Conservation (phyloP, 2,113 vertebrate genomes). For the Halichoerus grypus region DNA sequence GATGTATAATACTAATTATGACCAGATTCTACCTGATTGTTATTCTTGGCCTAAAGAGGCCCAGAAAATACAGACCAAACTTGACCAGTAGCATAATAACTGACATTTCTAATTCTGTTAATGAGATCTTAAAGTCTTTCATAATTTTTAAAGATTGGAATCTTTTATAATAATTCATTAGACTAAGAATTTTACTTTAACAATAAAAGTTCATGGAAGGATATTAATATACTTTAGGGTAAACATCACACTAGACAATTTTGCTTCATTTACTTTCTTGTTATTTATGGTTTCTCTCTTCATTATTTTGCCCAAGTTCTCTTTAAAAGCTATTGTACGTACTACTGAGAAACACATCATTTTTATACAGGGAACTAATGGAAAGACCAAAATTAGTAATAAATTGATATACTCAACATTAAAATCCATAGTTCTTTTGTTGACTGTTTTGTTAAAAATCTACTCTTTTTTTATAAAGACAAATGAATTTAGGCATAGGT, state of each 20-base stretch:
- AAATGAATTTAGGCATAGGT: slow-evolving; percentile 33
- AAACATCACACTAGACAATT: slow-evolving; percentile 68
- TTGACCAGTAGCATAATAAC: slow-evolving; percentile 54
- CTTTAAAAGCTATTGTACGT: slow-evolving; percentile 66
- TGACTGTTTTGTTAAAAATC: slow-evolving; percentile 60
- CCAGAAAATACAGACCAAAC: slow-evolving; percentile 92
- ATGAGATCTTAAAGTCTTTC: slow-evolving; percentile 61
- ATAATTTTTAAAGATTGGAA: slow-evolving; percentile 71
- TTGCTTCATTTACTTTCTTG: slow-evolving; percentile 63
- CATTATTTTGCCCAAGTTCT: slow-evolving; percentile 61
- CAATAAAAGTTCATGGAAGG: slow-evolving; percentile 52
- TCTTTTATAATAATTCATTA: slow-evolving; percentile 84
- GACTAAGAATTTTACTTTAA: slow-evolving; percentile 76
- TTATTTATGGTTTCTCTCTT: slow-evolving; percentile 67
- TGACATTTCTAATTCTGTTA: slow-evolving; percentile 22
- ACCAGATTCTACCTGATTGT: slow-evolving; percentile 91
- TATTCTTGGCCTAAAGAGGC: slow-evolving; percentile 94
- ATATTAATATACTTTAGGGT: slow-evolving; percentile 70
- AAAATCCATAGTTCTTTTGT: slow-evolving; percentile 58
- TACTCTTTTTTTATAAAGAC: neutral
- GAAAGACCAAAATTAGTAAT: slow-evolving; percentile 68
- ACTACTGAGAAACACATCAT: slow-evolving; percentile 41
- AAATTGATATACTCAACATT: slow-evolving; percentile 55
- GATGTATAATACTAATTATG: slow-evolving; percentile 93
- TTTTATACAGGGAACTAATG: slow-evolving; percentile 60